These are phyloP conservation scores for Timandra comae DNA, from an alignment of 2,888 invertebrate genomes.

Conservation along the genomic window DNA sequence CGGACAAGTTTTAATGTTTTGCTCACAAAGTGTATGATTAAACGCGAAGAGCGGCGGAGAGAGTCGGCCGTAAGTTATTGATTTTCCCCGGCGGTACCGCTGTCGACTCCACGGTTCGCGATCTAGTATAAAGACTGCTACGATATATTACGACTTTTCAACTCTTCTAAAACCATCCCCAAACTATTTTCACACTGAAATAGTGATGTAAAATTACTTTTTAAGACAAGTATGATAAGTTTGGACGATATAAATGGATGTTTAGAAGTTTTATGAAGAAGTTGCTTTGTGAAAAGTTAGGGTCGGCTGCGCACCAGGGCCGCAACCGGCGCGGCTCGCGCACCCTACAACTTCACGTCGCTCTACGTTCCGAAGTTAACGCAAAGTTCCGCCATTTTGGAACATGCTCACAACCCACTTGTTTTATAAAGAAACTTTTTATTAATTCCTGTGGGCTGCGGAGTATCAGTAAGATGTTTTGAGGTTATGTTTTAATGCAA, in stretches of 20 bases:
- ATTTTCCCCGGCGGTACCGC: constrained; percentile 75
- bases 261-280: constrained; percentile 52
- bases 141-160: constrained; percentile 42
- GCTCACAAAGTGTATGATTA: constrained; percentile 78
- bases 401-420: constrained; percentile 79
- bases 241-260: constrained; percentile 31
- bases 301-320: constrained; percentile 54
- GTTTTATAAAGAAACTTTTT: constrained; percentile 79
- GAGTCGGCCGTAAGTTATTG: constrained; percentile 78
- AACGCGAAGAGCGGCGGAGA: constrained; percentile 75
- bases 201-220: constrained; percentile 37
- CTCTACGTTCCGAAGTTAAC: constrained; percentile 77
- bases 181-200: constrained; percentile 43
- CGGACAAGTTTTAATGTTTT: constrained; percentile 77
- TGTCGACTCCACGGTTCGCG: constrained; percentile 66
- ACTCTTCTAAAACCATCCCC: constrained; percentile 35
- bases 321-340: constrained; percentile 56
- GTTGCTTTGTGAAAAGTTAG: constrained; percentile 67
- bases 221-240: constrained; percentile 34
- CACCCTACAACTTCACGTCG: constrained; percentile 75
- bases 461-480: constrained; percentile 77
- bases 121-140: constrained; percentile 45
- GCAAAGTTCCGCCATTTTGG: constrained; percentile 78
- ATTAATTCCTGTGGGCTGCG: constrained; percentile 78
- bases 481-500: constrained; percentile 70